phyloP scores from a whole-genome alignment of 1,140 invertebrate species.

The Phenacoccus solenopsis region DNA sequence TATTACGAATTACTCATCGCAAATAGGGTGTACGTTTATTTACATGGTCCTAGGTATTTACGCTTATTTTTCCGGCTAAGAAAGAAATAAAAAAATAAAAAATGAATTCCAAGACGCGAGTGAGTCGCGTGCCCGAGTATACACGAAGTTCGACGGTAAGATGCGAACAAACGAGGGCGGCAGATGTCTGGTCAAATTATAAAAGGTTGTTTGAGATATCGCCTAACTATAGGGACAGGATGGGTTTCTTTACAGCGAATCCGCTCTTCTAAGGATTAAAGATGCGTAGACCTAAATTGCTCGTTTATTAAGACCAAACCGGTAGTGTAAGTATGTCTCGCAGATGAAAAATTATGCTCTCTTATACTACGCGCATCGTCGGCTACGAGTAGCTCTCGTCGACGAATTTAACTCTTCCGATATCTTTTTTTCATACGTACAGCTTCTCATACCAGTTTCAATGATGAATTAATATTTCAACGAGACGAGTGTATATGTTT shows the following conservation, averaged over 20 bases:
- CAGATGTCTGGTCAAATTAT: conserved; percentile 17
- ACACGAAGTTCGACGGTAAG: not conserved
- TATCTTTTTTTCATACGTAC: no score
- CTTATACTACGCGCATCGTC: no score
- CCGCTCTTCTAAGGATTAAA: conserved; percentile 6
- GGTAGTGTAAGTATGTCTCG: not conserved
- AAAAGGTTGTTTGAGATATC: conserved; percentile 15
- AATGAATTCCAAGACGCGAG: conserved; percentile 1
- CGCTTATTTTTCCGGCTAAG: no score
- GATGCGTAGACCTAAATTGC: not conserved
- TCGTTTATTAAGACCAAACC: not conserved
- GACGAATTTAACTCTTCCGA: no score
- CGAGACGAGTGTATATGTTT: no score
- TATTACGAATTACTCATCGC: not conserved
- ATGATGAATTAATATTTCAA: no score
- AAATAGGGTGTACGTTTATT: not conserved
- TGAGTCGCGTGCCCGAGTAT: conserved; percentile 6
- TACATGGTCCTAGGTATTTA: no score
- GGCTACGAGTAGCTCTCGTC: no score
- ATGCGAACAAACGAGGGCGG: not conserved
- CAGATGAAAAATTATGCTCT: not conserved
- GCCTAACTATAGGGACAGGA: conserved; percentile 7
- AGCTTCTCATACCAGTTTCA: no score
- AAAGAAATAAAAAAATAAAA: not conserved
- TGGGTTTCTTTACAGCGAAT: conserved; percentile 4